Evolutionary conservation across 2,113 vertebrate genomes (phyloP).

Genomic region (Hydrochoerus hydrochaeris): DNA sequence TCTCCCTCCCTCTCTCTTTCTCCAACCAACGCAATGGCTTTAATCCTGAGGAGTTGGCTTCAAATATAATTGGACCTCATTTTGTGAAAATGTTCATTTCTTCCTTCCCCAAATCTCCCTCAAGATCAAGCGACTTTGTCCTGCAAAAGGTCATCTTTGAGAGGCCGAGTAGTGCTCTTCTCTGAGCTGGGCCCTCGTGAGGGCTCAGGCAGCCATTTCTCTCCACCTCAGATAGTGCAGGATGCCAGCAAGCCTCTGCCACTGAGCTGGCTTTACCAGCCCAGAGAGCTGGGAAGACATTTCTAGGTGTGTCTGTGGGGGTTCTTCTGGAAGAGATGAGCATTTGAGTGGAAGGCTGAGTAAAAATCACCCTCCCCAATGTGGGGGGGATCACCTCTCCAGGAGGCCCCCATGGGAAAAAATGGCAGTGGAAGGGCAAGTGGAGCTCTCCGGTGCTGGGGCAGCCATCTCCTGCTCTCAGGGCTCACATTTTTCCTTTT

Average conservation of each 20-base stretch:
- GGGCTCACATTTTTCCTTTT: background rate
- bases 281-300: background rate
- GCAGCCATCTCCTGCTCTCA: background rate
- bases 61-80: background rate
- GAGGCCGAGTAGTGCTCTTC: background rate
- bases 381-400: no score
- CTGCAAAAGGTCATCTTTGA: background rate
- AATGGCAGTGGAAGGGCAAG: background rate
- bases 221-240: background rate
- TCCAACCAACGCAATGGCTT: background rate
- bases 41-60: background rate
- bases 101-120: background rate
- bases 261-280: no score
- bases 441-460: background rate
- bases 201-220: background rate
- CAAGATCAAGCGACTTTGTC: background rate
- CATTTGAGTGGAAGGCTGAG: background rate
- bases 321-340: background rate
- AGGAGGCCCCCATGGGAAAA: background rate
- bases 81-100: background rate
- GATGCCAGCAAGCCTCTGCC: rapidly evolving
- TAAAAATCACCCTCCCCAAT: rapidly evolving
- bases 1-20: background rate
- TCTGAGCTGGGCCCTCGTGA: background rate
- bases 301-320: background rate